These are phyloP conservation scores for Busseola fusca DNA, from an alignment of 2,888 invertebrate genomes.

Conservation along the genomic window DNA sequence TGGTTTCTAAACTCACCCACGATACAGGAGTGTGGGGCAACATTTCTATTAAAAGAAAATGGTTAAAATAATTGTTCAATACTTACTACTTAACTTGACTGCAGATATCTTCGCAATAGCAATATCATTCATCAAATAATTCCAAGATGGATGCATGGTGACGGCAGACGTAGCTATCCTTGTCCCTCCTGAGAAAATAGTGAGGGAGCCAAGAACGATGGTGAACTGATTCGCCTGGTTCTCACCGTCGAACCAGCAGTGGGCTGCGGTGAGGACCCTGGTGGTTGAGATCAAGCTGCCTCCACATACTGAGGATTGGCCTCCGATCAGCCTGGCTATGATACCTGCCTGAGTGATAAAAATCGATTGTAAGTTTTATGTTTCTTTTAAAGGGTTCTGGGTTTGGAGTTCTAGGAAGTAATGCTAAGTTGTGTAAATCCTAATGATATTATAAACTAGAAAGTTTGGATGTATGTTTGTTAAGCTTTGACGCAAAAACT, in stretches of 20 bases:
- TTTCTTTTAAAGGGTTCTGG: background rate
- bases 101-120: slow-evolving; percentile 74
- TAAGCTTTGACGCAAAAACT: no score
- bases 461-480: no score
- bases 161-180: slow-evolving; percentile 73
- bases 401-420: no score
- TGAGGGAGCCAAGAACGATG: slow-evolving; percentile 79
- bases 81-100: slow-evolving; percentile 77
- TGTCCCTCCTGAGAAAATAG: slow-evolving; percentile 80
- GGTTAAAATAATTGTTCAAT: background rate
- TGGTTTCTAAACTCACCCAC: no score
- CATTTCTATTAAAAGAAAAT: background rate
- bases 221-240: slow-evolving; percentile 76
- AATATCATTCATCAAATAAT: slow-evolving; percentile 75
- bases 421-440: no score
- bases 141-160: slow-evolving; percentile 75
- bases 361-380: background rate
- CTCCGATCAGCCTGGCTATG: slow-evolving; percentile 71
- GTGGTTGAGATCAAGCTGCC: slow-evolving; percentile 78
- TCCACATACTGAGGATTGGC: slow-evolving; percentile 80
- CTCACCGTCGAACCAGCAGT: slow-evolving; percentile 83
- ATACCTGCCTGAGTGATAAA: slow-evolving; percentile 76
- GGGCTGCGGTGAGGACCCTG: slow-evolving; percentile 80
- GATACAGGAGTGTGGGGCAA: no score
- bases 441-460: no score